Evolutionary conservation across 2,797 vertebrate genomes (phyloP).

Genomic region (Hemitrygon akajei): DNA sequence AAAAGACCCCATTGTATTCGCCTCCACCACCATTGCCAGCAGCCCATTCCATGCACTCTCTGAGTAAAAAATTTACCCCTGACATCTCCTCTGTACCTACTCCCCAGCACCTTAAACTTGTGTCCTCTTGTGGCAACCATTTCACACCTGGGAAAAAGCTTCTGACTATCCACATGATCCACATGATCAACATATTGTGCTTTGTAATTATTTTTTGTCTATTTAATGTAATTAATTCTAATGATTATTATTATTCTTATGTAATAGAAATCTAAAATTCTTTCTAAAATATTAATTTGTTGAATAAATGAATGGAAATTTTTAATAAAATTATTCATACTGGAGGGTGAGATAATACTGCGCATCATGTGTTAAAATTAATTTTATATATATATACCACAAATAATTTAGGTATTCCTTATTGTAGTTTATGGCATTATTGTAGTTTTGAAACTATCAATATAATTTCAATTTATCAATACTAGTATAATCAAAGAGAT

Average conservation of each 20-base stretch:
- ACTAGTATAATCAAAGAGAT: background rate
- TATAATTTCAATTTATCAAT: background rate
- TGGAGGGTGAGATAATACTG: background rate
- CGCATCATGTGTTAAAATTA: background rate
- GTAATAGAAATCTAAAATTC: background rate
- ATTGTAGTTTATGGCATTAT: background rate
- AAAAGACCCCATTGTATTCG: no score
- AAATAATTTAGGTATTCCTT: no score
- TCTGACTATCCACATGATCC: no score
- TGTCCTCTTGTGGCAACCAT: no score
- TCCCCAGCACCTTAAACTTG: no score
- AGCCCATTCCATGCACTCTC: no score
- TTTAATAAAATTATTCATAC: slow-evolving; percentile 1
- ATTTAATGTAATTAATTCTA: background rate
- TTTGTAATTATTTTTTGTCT: background rate
- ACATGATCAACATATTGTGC: no score
- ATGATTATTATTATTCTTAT: background rate
- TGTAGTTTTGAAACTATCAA: slow-evolving; percentile 1
- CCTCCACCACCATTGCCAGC: no score
- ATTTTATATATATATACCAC: no score
- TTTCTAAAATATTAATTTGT: background rate
- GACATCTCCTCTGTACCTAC: no score
- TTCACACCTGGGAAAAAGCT: no score
- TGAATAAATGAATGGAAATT: slow-evolving; percentile 3
- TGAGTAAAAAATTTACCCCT: no score